Percentiles rank a stretch among this genome's conserved stretches.
phyloP scores from a whole-genome alignment of 2,797 vertebrate species.

The Liasis olivaceus region DNA sequence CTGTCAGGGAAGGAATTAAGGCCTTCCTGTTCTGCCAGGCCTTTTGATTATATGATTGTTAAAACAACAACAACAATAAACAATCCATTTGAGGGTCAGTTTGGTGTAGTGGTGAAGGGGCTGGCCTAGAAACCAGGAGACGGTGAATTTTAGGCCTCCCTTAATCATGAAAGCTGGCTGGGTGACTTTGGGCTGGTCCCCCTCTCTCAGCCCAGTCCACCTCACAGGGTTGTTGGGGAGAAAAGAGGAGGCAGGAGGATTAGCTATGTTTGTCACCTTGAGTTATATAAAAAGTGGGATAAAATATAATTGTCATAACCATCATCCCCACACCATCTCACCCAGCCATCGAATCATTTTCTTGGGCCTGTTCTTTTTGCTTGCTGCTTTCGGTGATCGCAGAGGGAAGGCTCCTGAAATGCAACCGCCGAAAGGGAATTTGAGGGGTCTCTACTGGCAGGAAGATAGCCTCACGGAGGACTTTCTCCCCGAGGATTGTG shows the following conservation, averaged over 20 bases:
- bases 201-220: neutral
- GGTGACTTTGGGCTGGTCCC: neutral
- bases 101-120: neutral
- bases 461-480: neutral
- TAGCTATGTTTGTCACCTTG: neutral
- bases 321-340: neutral
- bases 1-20: neutral
- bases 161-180: neutral
- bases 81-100: neutral
- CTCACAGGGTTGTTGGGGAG: neutral
- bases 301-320: too few relatives aligned
- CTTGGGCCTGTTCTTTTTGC: fast-evolving
- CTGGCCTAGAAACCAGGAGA: neutral
- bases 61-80: neutral
- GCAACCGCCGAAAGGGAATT: neutral
- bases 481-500: neutral
- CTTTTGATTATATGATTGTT: neutral
- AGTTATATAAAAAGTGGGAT: neutral
- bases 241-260: neutral
- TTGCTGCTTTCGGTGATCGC: neutral
- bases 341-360: neutral
- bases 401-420: neutral
- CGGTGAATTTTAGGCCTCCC: neutral
- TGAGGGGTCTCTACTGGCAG: neutral
- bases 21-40: neutral